Conservation (phyloP, 2,113 vertebrate species). For the Mus spicilegus region DNA sequence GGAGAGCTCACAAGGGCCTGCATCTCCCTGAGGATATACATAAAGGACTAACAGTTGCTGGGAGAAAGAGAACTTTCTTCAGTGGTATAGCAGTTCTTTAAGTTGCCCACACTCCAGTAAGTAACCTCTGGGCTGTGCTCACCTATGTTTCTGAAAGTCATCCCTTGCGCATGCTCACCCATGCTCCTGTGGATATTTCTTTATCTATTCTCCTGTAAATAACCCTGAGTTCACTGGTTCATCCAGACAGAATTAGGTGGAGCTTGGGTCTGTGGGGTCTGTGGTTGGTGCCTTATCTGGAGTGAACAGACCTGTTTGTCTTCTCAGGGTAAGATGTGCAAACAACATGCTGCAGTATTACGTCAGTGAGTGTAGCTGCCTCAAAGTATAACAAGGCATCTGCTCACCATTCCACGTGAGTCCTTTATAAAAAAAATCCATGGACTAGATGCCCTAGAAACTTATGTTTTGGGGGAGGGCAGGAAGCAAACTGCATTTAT, state of each 20-base stretch:
- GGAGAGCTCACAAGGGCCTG: neutral
- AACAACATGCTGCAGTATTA: neutral
- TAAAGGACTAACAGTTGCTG: neutral
- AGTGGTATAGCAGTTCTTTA: neutral
- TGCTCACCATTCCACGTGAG: neutral
- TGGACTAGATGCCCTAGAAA: too few species aligned
- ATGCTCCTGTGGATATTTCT: neutral
- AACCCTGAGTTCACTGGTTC: neutral
- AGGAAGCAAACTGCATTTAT: too few species aligned
- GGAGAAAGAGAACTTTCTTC: neutral
- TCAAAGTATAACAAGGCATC: neutral
- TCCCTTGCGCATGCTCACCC: neutral
- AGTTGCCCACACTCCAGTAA: neutral
- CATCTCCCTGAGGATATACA: neutral
- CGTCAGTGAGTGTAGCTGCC: neutral
- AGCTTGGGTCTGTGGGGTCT: neutral
- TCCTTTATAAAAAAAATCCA: neutral
- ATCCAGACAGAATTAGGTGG: neutral
- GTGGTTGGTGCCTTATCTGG: neutral
- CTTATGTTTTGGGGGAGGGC: too few species aligned
- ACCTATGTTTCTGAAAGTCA: neutral
- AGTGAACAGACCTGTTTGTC: neutral
- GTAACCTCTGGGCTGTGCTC: neutral
- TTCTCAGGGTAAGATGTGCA: neutral
- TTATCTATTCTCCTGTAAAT: neutral